A percentile compares a stretch with the other conserved stretches of the same genome.
These are phyloP conservation scores for Isurus oxyrinchus DNA, from an alignment of 2,113 vertebrate genomes.

Conservation along the genomic window DNA sequence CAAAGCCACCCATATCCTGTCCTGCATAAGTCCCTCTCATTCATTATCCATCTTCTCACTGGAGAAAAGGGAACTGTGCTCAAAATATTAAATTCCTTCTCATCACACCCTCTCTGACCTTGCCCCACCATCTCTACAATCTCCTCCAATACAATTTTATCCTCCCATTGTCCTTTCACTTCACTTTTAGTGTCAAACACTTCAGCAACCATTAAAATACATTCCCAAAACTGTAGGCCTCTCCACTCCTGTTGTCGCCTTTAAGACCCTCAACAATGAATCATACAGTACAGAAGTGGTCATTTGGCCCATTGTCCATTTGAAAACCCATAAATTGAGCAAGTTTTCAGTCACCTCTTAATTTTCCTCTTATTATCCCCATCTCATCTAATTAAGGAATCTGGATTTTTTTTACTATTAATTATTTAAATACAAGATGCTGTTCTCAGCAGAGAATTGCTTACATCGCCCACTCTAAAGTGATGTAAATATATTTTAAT, in stretches of 20 bases:
- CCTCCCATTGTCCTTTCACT: background rate
- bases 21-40: background rate
- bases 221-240: background rate
- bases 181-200: background rate
- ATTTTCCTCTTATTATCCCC: background rate
- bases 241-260: background rate
- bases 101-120: background rate
- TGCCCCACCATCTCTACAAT: background rate
- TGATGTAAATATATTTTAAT: too few relatives aligned
- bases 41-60: background rate
- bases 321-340: background rate
- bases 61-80: background rate
- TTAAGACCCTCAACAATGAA: background rate
- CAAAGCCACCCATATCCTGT: background rate
- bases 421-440: background rate
- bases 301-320: background rate
- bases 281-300: background rate
- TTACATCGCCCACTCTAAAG: background rate
- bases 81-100: background rate
- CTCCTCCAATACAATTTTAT: background rate
- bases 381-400: background rate
- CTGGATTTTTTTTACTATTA: background rate
- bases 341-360: background rate
- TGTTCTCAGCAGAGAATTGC: background rate
- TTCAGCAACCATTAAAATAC: background rate